Percentiles rank a stretch among this genome's conserved stretches.
phyloP scores from a whole-genome alignment of 2,113 vertebrate genomes.

The Sapayoa aenigma region DNA sequence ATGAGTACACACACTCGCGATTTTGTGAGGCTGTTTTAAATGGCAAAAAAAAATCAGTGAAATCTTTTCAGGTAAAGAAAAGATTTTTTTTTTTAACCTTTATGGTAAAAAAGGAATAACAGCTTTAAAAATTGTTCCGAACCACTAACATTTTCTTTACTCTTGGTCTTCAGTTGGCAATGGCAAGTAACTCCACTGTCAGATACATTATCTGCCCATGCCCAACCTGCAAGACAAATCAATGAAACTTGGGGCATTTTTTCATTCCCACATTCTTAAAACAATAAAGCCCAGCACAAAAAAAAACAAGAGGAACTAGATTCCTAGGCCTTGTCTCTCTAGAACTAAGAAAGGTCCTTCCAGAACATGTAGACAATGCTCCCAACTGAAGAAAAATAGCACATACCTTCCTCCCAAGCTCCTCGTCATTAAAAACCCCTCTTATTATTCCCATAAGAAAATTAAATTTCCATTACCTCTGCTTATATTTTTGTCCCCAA shows the following conservation, averaged over 20 bases:
- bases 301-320: neutral
- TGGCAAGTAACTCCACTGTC: slow-evolving; percentile 33
- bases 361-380: neutral
- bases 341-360: neutral
- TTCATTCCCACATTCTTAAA: slow-evolving; percentile 19
- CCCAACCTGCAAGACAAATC: slow-evolving; percentile 4
- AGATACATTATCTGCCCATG: slow-evolving; percentile 37
- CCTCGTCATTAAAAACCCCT: neutral
- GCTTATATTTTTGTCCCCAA: neutral
- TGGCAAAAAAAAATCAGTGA: neutral
- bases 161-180: slow-evolving; percentile 24
- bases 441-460: slow-evolving; percentile 23
- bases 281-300: neutral
- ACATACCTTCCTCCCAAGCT: neutral
- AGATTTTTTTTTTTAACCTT: too few species aligned
- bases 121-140: neutral
- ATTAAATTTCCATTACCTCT: slow-evolving; percentile 13
- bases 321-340: neutral
- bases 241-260: slow-evolving; percentile 19
- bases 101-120: neutral
- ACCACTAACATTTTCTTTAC: slow-evolving; percentile 15
- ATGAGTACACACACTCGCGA: neutral
- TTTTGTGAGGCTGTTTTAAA: neutral
- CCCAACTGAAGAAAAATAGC: neutral
- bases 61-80: neutral